A percentile compares a stretch with the other conserved stretches of the same genome.
phyloP scores from a whole-genome alignment of 1,140 invertebrate genomes.

The Bathynomus jamesi region DNA sequence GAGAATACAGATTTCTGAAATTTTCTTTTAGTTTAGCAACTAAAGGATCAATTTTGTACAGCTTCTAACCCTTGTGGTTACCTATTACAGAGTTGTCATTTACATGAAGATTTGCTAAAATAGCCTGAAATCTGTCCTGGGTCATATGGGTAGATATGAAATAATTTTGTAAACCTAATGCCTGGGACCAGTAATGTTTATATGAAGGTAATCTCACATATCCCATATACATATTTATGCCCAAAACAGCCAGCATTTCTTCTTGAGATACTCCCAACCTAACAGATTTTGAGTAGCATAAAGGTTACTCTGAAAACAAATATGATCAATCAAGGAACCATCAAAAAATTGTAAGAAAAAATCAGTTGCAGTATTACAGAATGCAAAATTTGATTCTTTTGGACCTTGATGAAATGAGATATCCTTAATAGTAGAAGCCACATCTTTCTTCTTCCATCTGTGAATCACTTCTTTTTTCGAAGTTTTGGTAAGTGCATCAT shows the following conservation, averaged over 20 bases:
- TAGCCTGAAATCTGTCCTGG: constrained; percentile 8
- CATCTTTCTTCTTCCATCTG: constrained; percentile 2
- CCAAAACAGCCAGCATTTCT: constrained; percentile 18
- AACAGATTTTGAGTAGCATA: constrained; percentile 16
- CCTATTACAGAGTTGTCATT: constrained; percentile 20
- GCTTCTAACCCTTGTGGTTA: constrained; percentile 8
- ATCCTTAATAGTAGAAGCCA: not conserved
- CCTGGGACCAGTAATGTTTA: constrained; percentile 7
- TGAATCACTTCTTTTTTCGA: not conserved
- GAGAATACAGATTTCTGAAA: not conserved
- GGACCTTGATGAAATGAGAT: not conserved
- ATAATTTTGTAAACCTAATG: not conserved
- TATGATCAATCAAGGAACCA: constrained; percentile 1
- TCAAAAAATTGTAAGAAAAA: constrained; percentile 5
- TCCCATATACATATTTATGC: constrained; percentile 22
- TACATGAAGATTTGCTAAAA: constrained; percentile 17
- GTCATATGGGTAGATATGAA: constrained; percentile 11
- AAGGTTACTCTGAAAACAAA: constrained; percentile 17
- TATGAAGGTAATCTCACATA: constrained; percentile 7
- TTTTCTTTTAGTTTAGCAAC: constrained; percentile 15
- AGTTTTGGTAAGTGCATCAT: not conserved
- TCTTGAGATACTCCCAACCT: constrained; percentile 2
- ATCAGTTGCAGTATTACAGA: not conserved
- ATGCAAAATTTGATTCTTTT: not conserved
- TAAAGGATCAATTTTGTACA: constrained; percentile 41